Evolutionary conservation across 2,888 invertebrate genomes (phyloP), one percentile per base, ranked within the genome.

Genomic region (Plagodis dolabraria): DNA sequence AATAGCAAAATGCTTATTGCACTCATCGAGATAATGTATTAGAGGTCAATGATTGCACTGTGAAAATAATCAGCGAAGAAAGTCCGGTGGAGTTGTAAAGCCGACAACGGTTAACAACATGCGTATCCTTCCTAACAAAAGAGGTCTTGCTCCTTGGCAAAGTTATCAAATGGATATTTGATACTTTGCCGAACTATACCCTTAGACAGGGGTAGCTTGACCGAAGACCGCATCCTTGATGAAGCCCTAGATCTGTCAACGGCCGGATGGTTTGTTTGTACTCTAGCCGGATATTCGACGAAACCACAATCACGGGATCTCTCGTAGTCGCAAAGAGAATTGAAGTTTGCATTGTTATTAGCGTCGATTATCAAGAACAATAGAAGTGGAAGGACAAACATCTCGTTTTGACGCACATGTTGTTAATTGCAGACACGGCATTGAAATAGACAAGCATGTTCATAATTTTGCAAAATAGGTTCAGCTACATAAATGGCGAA

Each of bases 291-390:
- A 53, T 48, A 53, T 53, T 61, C 49, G 33, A 42, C 40, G 11
- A 53, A 60, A 53, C 33, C 44, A 46, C 57, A 61, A 56, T 44
- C 55, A 40, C 47, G n/a, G 60, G 52, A 65, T 65, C 52, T 68
- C 57, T 57, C 53, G 52, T 48, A 60, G 61, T 61, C 47, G 54
- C 35, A 57, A 62, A 57, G 49, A 54, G 57, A 60, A 38, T 46
- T 47, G 35, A 45, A 63, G 44, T 34, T 53, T 60, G 59, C 71
- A 46, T 62, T 66, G 66, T 67, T 74, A 79, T 83, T 83, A 81
- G 74, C 69, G 58, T 58, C 71, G 65, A 78, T 83, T 83, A 77
- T 60, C 67, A 59, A 68, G 77, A 83, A 87, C 87, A 88, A 87
- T 83, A 74, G 84, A 79, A 80, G 70, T 75, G 57, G 69, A 65